Conservation (phyloP, 2,113 vertebrate species). For the Rhadina sibilatrix region DNA sequence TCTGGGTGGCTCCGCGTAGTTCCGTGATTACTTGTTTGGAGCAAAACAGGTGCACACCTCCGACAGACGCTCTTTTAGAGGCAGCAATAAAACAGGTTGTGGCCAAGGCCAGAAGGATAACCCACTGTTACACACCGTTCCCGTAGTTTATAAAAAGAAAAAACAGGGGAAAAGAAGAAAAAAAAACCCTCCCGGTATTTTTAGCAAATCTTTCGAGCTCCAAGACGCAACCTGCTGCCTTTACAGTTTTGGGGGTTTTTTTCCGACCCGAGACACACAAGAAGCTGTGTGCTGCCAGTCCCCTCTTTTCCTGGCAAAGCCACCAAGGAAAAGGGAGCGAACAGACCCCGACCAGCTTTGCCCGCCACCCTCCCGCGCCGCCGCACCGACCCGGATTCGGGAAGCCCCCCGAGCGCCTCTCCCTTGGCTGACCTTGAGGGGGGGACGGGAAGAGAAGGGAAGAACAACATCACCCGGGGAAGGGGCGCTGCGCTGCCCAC, state of each 20-base stretch:
- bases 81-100: neutral
- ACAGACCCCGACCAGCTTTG: neutral
- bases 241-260: neutral
- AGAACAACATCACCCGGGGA: fast-evolving
- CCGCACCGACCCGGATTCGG: neutral
- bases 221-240: neutral
- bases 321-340: neutral
- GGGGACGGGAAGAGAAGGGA: fast-evolving
- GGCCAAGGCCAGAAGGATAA: neutral
- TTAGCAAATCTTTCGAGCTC: neutral
- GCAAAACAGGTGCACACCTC: neutral
- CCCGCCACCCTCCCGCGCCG: fast-evolving
- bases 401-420: neutral
- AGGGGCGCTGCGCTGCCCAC: neutral
- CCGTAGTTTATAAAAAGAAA: neutral
- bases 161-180: fast-evolving
- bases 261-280: neutral
- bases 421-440: neutral
- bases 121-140: neutral
- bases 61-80: neutral
- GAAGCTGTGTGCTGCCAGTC: neutral
- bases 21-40: neutral
- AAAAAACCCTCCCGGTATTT: neutral
- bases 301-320: neutral
- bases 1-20: fast-evolving